A percentile compares a stretch with the other conserved stretches of the same genome.
These are phyloP conservation scores for Drosophila helvetica DNA, from an alignment of 2,888 invertebrate genomes.

Conservation along the genomic window DNA sequence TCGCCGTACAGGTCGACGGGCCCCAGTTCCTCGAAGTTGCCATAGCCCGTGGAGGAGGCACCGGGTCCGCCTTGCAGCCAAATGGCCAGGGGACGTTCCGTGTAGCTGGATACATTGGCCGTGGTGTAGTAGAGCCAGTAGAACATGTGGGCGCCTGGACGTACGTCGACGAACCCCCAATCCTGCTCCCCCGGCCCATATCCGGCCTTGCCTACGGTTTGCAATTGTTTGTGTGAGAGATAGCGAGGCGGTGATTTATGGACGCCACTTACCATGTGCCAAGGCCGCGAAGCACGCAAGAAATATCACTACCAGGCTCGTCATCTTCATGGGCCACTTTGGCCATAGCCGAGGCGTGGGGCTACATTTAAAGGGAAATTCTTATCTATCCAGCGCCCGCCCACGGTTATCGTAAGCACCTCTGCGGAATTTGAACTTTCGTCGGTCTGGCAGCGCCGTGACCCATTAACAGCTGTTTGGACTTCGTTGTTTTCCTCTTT, in stretches of 20 bases:
- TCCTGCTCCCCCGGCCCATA: constrained; percentile 89
- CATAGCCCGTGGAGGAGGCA: constrained; percentile 90
- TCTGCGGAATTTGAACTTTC: not conserved
- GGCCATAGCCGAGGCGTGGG: not conserved
- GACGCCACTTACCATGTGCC: constrained; percentile 40
- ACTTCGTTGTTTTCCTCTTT: constrained; percentile 34
- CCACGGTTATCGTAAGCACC: constrained; percentile 10
- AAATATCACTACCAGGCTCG: constrained; percentile 30
- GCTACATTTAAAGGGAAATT: constrained; percentile 47
- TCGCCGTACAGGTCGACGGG: constrained; percentile 88
- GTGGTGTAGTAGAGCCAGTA: constrained; percentile 94
- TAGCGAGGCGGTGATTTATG: constrained; percentile 5
- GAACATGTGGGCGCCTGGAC: constrained; percentile 91
- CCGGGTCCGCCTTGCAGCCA: constrained; percentile 96
- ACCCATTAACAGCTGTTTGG: constrained; percentile 36
- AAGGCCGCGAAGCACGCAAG: constrained; percentile 40
- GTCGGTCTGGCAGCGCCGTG: constrained; percentile 41
- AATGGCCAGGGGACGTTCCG: constrained; percentile 89
- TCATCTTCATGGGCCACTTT: constrained; percentile 39
- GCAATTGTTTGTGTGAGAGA: not conserved
- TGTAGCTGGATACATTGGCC: constrained; percentile 86
- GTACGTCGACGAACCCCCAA: constrained; percentile 90
- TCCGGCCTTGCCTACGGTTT: constrained; percentile 81
- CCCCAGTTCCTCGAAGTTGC: constrained; percentile 93
- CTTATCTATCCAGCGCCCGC: constrained; percentile 8